phyloP scores from a whole-genome alignment of 2,888 invertebrate species.

The Ceramica pisi region DNA sequence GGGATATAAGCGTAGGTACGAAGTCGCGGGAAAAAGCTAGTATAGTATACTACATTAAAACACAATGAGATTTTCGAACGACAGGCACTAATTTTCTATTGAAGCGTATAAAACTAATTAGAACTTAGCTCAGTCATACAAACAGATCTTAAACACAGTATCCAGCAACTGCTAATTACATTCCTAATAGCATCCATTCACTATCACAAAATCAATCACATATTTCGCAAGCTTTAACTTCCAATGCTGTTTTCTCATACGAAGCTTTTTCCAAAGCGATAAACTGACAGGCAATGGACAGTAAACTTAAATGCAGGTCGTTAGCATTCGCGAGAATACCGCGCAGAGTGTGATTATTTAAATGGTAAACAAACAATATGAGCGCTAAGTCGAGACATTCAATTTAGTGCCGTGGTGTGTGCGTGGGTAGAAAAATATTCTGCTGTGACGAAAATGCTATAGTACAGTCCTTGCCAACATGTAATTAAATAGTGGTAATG shows the following conservation, averaged over 20 bases:
- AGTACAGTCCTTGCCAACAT: neutral
- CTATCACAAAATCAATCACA: neutral
- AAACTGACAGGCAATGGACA: conserved; percentile 22
- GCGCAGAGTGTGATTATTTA: conserved; percentile 32
- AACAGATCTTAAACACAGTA: conserved; percentile 12
- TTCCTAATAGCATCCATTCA: conserved; percentile 24
- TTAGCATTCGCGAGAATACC: conserved; percentile 25
- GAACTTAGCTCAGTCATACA: conserved; percentile 6
- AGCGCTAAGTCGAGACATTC: conserved; percentile 23
- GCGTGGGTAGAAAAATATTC: conserved; percentile 34
- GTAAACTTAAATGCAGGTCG: conserved; percentile 22
- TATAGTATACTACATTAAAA: neutral
- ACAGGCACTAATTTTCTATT: neutral
- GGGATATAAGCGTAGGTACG: too few species aligned
- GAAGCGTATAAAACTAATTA: conserved; percentile 1
- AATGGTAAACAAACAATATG: conserved; percentile 49
- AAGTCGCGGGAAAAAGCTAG: too few species aligned
- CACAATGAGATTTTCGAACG: neutral
- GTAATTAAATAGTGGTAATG: neutral
- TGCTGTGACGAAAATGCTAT: conserved; percentile 14
- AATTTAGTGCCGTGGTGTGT: conserved; percentile 10
- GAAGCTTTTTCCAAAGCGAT: neutral
- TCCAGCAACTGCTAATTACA: conserved; percentile 26
- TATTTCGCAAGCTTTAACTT: neutral
- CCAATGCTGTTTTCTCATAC: conserved; percentile 2